Evolutionary conservation across 1,140 invertebrate species (phyloP).

Genomic region (Diplogasteroides magnus): DNA sequence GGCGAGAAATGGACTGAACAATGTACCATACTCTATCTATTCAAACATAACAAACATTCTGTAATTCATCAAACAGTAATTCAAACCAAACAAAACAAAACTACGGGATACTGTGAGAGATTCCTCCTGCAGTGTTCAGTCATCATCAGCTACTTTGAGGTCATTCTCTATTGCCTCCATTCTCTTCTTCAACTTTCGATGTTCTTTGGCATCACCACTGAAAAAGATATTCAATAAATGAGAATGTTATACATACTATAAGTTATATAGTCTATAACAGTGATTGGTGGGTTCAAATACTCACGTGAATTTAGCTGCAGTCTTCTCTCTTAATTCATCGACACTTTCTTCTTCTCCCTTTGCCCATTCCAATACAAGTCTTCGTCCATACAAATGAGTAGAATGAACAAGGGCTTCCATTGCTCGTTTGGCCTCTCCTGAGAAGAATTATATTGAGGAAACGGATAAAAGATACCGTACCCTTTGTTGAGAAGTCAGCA

Average conservation of each 20-base stretch:
- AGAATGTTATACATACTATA: not conserved
- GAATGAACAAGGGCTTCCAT: constrained; percentile 86
- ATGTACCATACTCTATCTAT: no score
- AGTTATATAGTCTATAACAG: not conserved
- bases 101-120: no score
- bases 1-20: no score
- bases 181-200: constrained; percentile 24
- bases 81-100: no score
- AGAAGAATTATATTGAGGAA: not conserved
- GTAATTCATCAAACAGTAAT: no score
- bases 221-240: constrained; percentile 16
- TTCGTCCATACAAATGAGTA: constrained; percentile 91
- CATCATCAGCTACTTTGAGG: constrained; percentile 26
- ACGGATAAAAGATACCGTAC: not conserved
- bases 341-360: constrained; percentile 60
- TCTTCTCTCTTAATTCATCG: constrained; percentile 47
- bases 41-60: no score
- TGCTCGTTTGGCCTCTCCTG: constrained; percentile 83
- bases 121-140: constrained; percentile 17
- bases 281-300: not conserved
- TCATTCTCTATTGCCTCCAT: constrained; percentile 26
- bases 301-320: constrained; percentile 32
- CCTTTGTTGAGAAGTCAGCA: constrained; percentile 78
- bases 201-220: constrained; percentile 25
- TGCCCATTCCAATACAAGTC: constrained; percentile 94